Conservation (phyloP, 92 coral and sea anemone species). For the Palythoa grandis region DNA sequence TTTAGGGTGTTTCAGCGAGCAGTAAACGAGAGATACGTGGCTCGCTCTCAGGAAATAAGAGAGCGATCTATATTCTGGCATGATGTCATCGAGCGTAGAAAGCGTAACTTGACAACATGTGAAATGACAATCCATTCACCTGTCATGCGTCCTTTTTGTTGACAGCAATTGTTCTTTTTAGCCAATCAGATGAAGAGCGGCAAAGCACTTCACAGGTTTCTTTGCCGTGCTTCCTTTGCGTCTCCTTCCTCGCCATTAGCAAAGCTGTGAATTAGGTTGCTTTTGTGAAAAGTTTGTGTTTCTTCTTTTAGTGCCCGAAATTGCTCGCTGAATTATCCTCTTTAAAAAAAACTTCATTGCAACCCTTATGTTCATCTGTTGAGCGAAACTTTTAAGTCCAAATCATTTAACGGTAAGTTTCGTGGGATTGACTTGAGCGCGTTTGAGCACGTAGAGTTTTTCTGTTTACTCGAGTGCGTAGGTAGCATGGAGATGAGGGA, state of each 20-base stretch:
- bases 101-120: background rate
- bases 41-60: background rate
- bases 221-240: constrained; percentile 25
- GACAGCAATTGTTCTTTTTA: constrained; percentile 22
- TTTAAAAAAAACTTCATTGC: constrained; percentile 13
- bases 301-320: constrained; percentile 33
- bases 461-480: constrained; percentile 46
- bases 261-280: constrained; percentile 49
- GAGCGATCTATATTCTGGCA: constrained; percentile 13
- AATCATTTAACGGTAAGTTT: constrained; percentile 31
- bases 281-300: constrained; percentile 41
- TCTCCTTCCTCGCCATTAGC: constrained; percentile 48
- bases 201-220: constrained; percentile 33
- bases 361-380: constrained; percentile 8
- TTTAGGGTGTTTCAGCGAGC: background rate
- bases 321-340: constrained; percentile 25
- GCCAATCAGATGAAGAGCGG: constrained; percentile 34
- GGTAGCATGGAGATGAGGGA: constrained; percentile 35
- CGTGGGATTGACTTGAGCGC: background rate
- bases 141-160: constrained; percentile 23
- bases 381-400: constrained; percentile 26
- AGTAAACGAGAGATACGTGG: background rate
- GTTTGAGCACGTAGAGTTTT: constrained; percentile 25
- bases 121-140: constrained; percentile 29
- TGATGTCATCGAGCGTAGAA: constrained; percentile 37